Percentiles rank a stretch among this genome's conserved stretches.
Conservation (phyloP, 1,140 invertebrate species). For the Drosophila bocki region DNA sequence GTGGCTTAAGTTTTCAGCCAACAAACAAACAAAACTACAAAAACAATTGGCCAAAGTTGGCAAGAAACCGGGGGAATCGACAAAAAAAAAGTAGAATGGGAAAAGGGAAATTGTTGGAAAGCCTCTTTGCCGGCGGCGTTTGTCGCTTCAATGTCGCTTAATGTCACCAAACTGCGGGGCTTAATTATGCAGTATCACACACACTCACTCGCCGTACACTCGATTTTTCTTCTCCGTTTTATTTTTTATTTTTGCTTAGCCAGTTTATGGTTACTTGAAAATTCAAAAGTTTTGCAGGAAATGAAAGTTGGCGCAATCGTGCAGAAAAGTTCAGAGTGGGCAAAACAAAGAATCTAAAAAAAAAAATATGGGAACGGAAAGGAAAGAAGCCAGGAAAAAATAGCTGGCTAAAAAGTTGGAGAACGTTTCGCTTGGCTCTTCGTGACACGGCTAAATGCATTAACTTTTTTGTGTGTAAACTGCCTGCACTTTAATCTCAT, state of each 20-base stretch:
- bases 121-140: constrained; percentile 60
- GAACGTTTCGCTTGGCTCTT: constrained; percentile 5
- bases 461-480: constrained; percentile 46
- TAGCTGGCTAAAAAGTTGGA: constrained; percentile 13
- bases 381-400: constrained; percentile 24
- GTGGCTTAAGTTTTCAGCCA: constrained; percentile 64
- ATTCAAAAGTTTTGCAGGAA: constrained; percentile 70
- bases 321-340: constrained; percentile 64
- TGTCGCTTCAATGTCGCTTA: constrained; percentile 71
- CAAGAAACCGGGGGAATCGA: constrained; percentile 16
- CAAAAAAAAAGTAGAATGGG: not conserved
- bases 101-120: constrained; percentile 39
- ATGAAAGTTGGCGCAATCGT: constrained; percentile 77
- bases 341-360: constrained; percentile 30
- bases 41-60: constrained; percentile 61
- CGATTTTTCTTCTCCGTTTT: constrained; percentile 4
- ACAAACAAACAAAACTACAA: constrained; percentile 75
- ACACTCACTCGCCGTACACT: constrained; percentile 14
- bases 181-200: constrained; percentile 69
- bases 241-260: constrained; percentile 29
- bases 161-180: constrained; percentile 64
- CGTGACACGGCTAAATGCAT: constrained; percentile 63
- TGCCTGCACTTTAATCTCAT: constrained; percentile 68
- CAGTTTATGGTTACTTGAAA: constrained; percentile 64
- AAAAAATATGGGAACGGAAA: constrained; percentile 12